Evolutionary conservation across 2,888 invertebrate species (phyloP).

Genomic region (Plebejus argus): DNA sequence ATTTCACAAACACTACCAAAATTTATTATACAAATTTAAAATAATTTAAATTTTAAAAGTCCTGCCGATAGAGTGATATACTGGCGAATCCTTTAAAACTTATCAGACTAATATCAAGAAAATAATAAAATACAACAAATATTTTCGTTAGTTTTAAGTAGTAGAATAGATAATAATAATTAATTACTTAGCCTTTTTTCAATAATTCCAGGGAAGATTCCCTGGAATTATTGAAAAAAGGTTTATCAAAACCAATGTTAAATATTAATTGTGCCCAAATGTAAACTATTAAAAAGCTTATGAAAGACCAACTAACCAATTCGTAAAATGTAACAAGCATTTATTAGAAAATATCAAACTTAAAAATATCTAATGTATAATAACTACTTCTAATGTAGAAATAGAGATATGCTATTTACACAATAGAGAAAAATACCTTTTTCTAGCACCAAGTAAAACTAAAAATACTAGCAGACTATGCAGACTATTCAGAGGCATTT

Average conservation of each 20-base stretch:
- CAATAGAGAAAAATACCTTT: slow-evolving; percentile 27
- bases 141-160: not conserved
- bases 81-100: not conserved
- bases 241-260: not conserved
- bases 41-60: too few relatives aligned
- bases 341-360: not conserved
- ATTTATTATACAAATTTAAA: not conserved
- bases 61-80: too few relatives aligned
- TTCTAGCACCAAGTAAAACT: slow-evolving; percentile 42
- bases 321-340: not conserved
- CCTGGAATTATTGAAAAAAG: not conserved
- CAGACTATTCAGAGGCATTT: not conserved
- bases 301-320: not conserved
- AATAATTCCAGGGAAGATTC: too few relatives aligned
- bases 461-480: slow-evolving; percentile 37
- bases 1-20: not conserved
- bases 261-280: not conserved
- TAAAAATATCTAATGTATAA: not conserved
- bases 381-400: slow-evolving; percentile 37
- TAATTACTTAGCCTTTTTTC: too few relatives aligned
- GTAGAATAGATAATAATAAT: not conserved
- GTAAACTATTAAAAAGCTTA: not conserved
- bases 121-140: not conserved
- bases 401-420: slow-evolving; percentile 40
- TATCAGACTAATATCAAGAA: not conserved